These are phyloP conservation scores for Caenorhabditis tropicalis DNA, from an alignment of 1,140 invertebrate species.

Conservation along the genomic window DNA sequence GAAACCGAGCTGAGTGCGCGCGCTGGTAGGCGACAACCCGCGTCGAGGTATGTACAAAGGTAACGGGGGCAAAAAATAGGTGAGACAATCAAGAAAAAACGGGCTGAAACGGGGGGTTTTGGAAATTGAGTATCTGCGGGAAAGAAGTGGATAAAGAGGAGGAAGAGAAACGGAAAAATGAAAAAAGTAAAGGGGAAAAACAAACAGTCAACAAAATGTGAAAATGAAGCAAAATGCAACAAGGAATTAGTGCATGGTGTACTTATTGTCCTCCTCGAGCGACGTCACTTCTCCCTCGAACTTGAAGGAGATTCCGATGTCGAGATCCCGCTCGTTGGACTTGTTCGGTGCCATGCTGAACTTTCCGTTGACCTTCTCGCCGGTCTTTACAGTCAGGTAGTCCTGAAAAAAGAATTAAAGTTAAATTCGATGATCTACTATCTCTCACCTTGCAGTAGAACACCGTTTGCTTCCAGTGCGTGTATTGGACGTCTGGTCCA, in stretches of 20 bases:
- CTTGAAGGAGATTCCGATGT: constrained; percentile 84
- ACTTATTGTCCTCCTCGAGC: constrained; percentile 86
- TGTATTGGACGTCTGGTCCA: constrained; percentile 90
- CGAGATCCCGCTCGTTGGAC: constrained; percentile 89
- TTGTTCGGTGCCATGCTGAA: constrained; percentile 94
- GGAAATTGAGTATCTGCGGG: constrained; percentile 17
- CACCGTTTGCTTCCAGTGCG: constrained; percentile 99
- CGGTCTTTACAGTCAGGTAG: constrained; percentile 84
- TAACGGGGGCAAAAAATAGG: not conserved
- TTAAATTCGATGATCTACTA: too few species aligned
- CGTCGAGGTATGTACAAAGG: constrained; percentile 23
- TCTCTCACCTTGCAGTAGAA: constrained; percentile 85
- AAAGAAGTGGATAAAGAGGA: not conserved
- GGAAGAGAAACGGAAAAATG: constrained; percentile 22
- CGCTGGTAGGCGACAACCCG: constrained; percentile 40
- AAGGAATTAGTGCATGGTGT: constrained; percentile 93
- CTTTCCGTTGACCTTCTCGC: constrained; percentile 88
- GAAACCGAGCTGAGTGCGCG: constrained; percentile 43
- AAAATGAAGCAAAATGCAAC: not conserved
- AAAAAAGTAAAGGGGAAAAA: not conserved
- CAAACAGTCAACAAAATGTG: not conserved
- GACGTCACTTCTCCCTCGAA: constrained; percentile 84
- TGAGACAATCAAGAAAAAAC: not conserved
- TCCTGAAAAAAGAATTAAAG: constrained; percentile 87
- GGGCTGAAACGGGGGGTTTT: constrained; percentile 78